Conservation (phyloP, 2,888 invertebrate genomes). For the Leptopterna dolabrata region DNA sequence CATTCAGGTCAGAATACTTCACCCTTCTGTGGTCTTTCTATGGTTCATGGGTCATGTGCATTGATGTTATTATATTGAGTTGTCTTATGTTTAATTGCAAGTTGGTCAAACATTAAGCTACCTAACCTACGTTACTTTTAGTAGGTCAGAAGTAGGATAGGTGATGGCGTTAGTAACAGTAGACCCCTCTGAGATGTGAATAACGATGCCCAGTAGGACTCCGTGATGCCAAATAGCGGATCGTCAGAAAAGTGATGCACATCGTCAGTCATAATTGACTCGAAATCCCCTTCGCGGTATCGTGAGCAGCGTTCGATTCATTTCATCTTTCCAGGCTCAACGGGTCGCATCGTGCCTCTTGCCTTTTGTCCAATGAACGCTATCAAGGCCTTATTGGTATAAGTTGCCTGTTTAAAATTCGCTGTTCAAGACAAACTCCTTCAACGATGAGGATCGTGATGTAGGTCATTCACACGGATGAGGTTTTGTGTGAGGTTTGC, state of each 20-base stretch:
- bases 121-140: too few relatives aligned
- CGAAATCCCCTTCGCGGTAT: constrained; percentile 3
- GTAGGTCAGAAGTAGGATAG: too few relatives aligned
- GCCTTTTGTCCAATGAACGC: neutral
- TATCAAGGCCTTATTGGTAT: neutral
- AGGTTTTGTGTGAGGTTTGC: neutral
- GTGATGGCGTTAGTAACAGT: too few relatives aligned
- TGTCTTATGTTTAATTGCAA: too few relatives aligned
- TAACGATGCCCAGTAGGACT: neutral
- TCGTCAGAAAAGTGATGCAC: neutral
- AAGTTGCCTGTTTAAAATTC: neutral
- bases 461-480: neutral
- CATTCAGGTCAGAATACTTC: too few relatives aligned
- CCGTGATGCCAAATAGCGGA: neutral
- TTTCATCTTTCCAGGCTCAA: neutral
- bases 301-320: constrained; percentile 13
- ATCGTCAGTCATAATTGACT: constrained; percentile 9
- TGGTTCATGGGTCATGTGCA: too few relatives aligned
- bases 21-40: too few relatives aligned
- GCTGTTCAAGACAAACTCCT: neutral
- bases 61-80: too few relatives aligned
- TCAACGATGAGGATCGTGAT: neutral
- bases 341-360: neutral
- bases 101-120: too few relatives aligned
- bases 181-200: neutral